Conservation (phyloP, 2,797 vertebrate species). For the Cyprinodon diabolis region DNA sequence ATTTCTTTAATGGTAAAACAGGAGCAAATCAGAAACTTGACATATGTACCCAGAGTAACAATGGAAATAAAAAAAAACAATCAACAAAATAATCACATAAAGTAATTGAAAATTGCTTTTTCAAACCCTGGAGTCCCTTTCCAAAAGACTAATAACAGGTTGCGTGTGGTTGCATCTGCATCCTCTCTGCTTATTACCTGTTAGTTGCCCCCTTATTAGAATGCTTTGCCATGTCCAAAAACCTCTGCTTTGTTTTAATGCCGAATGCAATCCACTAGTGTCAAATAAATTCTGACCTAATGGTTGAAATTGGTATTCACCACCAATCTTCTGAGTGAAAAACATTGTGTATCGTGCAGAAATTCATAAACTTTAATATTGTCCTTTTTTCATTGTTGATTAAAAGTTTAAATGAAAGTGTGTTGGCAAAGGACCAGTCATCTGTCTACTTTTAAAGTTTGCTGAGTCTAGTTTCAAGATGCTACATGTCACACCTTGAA, state of each 20-base stretch:
- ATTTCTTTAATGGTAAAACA: neutral
- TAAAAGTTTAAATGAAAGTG: neutral
- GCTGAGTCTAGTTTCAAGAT: neutral
- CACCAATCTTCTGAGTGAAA: neutral
- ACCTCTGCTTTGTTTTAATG: neutral
- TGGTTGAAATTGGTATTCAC: too few relatives aligned
- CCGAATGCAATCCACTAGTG: too few relatives aligned
- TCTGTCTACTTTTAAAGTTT: neutral
- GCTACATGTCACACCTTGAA: neutral
- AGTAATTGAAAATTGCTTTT: neutral
- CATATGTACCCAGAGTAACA: neutral
- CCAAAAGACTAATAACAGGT: neutral
- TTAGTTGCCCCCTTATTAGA: constrained; percentile 3
- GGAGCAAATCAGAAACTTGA: neutral
- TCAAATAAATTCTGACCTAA: too few relatives aligned
- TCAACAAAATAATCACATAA: neutral
- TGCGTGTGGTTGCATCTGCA: neutral
- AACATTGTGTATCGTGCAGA: neutral
- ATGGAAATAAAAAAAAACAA: neutral
- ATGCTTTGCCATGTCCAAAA: constrained; percentile 25
- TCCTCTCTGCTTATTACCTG: constrained; percentile 8
- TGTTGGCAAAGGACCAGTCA: neutral
- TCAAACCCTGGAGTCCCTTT: neutral
- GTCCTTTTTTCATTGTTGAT: neutral
- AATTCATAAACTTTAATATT: neutral